These are phyloP conservation scores for Lerista edwardsae DNA, from an alignment of 2,797 vertebrate genomes.

Conservation along the genomic window DNA sequence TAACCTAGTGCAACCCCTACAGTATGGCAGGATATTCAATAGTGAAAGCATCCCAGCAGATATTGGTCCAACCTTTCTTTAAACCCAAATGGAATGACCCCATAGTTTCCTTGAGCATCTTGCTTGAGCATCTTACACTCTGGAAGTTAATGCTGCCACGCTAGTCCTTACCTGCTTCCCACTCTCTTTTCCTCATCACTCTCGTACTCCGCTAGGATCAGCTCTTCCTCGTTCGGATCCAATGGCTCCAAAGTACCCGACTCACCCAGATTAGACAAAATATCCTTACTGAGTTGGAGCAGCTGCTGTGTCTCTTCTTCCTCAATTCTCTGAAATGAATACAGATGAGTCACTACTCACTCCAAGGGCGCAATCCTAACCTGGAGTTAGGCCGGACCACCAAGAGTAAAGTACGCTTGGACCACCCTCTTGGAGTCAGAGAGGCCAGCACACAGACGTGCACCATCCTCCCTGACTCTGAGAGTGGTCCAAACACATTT, in stretches of 20 bases:
- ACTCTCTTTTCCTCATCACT: constrained; percentile 90
- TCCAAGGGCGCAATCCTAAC: neutral
- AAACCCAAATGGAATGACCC: neutral
- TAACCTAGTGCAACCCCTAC: neutral
- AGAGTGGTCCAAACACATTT: too few species aligned
- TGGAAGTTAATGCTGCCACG: neutral
- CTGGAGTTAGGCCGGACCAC: neutral
- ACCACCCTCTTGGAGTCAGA: too few species aligned
- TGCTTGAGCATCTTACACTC: neutral
- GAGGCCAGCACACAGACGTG: too few species aligned
- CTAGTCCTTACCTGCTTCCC: constrained; percentile 66
- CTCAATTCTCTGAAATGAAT: constrained; percentile 76
- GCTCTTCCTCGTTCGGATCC: constrained; percentile 85
- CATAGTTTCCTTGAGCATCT: neutral
- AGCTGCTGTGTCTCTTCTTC: constrained; percentile 85
- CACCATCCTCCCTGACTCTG: too few species aligned
- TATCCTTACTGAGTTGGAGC: constrained; percentile 85
- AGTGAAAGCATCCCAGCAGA: neutral
- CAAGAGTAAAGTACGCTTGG: too few species aligned
- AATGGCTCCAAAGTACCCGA: constrained; percentile 47
- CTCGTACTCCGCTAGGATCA: constrained; percentile 93
- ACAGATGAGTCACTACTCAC: neutral
- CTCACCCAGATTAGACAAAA: constrained; percentile 65
- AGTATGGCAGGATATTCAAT: neutral
- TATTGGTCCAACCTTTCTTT: neutral